phyloP scores from a whole-genome alignment of 2,113 vertebrate genomes.

The Barnardius zonarius region DNA sequence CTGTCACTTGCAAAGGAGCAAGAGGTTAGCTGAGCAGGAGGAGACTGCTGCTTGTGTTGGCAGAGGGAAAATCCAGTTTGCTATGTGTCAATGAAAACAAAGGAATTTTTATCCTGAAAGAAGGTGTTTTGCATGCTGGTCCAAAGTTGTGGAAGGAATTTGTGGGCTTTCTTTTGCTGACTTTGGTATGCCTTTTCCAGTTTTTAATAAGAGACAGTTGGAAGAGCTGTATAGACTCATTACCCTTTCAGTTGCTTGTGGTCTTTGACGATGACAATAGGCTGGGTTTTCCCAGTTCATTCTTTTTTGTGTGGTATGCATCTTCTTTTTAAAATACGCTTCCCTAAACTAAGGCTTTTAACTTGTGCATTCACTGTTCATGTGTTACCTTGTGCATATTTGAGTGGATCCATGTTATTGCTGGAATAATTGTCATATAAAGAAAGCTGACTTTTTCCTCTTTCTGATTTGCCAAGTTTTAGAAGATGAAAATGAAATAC shows the following conservation, averaged over 20 bases:
- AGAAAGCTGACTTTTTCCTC: neutral
- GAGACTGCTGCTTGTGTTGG: neutral
- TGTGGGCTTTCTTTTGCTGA: neutral
- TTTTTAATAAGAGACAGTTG: constrained; percentile 14
- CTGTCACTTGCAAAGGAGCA: rapidly evolving
- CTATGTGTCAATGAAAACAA: rapidly evolving
- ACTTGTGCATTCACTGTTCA: neutral
- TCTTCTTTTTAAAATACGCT: neutral
- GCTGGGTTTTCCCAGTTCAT: neutral
- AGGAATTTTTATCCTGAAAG: neutral
- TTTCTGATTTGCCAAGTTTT: neutral
- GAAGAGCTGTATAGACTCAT: neutral
- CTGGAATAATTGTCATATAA: neutral
- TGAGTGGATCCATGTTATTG: neutral
- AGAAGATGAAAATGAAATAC: neutral
- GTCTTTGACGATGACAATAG: constrained; percentile 28
- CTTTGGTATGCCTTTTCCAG: neutral
- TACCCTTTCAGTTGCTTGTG: neutral
- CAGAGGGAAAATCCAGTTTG: neutral
- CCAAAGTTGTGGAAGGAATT: neutral
- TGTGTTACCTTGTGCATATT: neutral
- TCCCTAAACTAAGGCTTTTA: neutral
- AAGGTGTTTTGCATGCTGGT: neutral
- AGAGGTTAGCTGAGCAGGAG: neutral
- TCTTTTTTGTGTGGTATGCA: neutral